Evolutionary conservation across 2,797 vertebrate genomes (phyloP).

Genomic region (Pogoniulus pusillus): DNA sequence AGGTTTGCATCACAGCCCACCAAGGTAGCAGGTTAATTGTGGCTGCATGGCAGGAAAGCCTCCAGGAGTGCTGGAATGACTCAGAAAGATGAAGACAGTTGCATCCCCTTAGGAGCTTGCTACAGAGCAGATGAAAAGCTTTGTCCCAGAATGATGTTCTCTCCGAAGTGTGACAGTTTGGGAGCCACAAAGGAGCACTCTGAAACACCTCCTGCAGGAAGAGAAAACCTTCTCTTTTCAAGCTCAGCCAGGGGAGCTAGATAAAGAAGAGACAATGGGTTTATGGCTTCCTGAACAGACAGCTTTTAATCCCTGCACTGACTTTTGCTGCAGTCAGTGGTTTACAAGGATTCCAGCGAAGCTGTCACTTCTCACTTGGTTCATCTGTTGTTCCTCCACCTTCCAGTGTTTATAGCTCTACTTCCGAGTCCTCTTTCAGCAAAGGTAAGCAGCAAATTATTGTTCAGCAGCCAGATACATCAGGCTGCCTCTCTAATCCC

Average conservation of each 20-base stretch:
- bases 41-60: neutral
- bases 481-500: neutral
- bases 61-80: neutral
- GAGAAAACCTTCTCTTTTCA: neutral
- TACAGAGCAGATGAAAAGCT: neutral
- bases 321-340: neutral
- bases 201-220: neutral
- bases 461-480: neutral
- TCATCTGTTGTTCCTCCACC: neutral
- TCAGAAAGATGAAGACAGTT: neutral
- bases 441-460: neutral
- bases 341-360: neutral
- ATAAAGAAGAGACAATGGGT: neutral
- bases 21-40: neutral
- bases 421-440: neutral
- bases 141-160: neutral
- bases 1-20: neutral
- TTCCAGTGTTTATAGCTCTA: neutral
- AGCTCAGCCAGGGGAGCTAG: neutral
- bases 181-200: neutral
- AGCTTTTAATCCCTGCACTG: conserved; percentile 7
- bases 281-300: neutral
- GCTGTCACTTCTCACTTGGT: neutral
- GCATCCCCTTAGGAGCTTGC: neutral
- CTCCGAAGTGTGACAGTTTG: neutral